Conservation (phyloP, 2,797 vertebrate species). For the Lagocephalus sceleratus region DNA sequence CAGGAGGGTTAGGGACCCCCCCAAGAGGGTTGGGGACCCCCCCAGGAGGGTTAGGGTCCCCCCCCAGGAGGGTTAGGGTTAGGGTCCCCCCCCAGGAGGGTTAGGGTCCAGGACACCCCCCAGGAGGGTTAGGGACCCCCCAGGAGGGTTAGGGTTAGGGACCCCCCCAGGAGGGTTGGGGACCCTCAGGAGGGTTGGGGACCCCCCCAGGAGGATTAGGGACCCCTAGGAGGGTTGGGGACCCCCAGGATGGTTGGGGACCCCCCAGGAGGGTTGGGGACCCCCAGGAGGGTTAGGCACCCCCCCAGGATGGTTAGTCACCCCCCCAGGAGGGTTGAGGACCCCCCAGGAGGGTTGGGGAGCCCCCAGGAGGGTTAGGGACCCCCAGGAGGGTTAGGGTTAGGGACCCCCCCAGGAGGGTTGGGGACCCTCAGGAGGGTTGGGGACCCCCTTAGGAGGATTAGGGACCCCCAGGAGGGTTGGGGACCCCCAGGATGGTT, state of each 20-base stretch:
- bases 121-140: background rate
- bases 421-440: too few species aligned
- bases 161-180: background rate
- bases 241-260: too few species aligned
- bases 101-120: background rate
- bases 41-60: constrained; percentile 51
- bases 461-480: too few species aligned
- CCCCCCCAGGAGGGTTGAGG: background rate
- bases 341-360: too few species aligned
- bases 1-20: too few species aligned
- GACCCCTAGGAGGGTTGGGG: too few species aligned
- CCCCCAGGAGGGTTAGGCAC: constrained; percentile 56
- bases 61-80: background rate
- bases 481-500: too few species aligned
- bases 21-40: background rate
- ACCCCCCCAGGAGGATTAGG: background rate
- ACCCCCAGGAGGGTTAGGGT: constrained; percentile 51
- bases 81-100: constrained; percentile 63
- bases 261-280: background rate
- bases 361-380: background rate
- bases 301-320: too few species aligned
- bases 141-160: constrained; percentile 50
- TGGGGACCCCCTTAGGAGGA: background rate
- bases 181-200: too few species aligned
- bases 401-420: background rate